Base-by-base conservation (phyloP, 2,113 vertebrate genomes). In the Pheucticus melanocephalus region DNA sequence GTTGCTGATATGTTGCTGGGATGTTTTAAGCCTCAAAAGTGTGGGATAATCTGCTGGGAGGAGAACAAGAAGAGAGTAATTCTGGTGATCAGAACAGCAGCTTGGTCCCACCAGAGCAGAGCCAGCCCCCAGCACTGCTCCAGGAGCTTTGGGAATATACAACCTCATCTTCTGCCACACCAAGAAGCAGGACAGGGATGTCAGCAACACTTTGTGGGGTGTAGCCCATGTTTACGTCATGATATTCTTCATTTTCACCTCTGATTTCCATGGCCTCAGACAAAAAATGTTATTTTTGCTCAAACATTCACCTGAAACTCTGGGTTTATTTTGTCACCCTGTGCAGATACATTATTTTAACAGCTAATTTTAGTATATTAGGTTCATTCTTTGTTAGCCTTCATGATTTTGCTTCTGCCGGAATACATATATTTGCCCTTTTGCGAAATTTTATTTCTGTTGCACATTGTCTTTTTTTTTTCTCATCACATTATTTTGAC, bases 111-210 rank as follows among this genome's bases (percentile, higher is more conserved):
- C 13, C 22, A 82, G 53, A 40, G 68, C 21, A 48, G 21, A 88
- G 40, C 60, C 80, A 59, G 15, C 9, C 24, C 51, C 18, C 5
- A 0, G 53, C 28, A 4, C 17, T 0, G 0, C 48, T 73, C 24
- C 1, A 2, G 76, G 42, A 75, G 17, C 2, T 45, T 64, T 60
- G 72, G 45, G 3, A 4, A 44, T 3, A 2, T 4, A 16, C 44
- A 56, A 8, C n/a, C 20, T 27, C 44, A 65, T 23, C 30, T 51
- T 37, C 28, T 0, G 0, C 19, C 40, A 48, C 30, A 45, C n/a
- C 65, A 70, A 42, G 70, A 27, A 30, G 12, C 25, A 78, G 37
- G 39, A 33, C 17, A 68, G 37, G 30, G 30, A 27, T 63, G 47
- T 59, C 69, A 85, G 23, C 42, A 66, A 7, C 11, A 30, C 14